These are phyloP conservation scores for Adineta ricciae DNA, from an alignment of 2,888 invertebrate species.

Conservation along the genomic window DNA sequence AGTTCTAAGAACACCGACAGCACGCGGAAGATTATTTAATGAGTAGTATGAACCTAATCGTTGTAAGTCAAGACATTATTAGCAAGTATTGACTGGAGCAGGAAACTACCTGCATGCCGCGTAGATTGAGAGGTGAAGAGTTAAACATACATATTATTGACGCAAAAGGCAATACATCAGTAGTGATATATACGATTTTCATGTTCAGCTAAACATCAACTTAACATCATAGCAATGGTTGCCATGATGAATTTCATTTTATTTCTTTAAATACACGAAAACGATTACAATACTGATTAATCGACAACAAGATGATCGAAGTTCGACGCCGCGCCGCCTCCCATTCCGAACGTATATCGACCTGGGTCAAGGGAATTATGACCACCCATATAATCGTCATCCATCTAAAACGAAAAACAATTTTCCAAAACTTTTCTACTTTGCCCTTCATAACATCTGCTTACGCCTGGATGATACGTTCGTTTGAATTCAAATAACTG, in stretches of 20 bases:
- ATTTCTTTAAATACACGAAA: not conserved
- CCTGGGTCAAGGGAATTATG: not conserved
- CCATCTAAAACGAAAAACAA: not conserved
- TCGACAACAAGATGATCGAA: not conserved
- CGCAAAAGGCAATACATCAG: too few relatives aligned
- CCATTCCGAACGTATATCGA: not conserved
- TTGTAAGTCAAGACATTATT: too few relatives aligned
- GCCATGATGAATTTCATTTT: not conserved
- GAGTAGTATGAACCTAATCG: too few relatives aligned
- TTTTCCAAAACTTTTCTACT: not conserved
- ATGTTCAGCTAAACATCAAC: too few relatives aligned
- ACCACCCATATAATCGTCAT: not conserved
- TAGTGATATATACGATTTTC: too few relatives aligned
- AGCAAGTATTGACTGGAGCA: too few relatives aligned
- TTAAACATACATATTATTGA: too few relatives aligned
- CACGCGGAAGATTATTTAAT: too few relatives aligned
- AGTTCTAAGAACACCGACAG: too few relatives aligned
- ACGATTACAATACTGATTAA: not conserved
- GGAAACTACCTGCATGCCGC: too few relatives aligned
- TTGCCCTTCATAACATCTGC: not conserved
- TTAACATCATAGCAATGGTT: too few relatives aligned
- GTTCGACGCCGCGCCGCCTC: not conserved
- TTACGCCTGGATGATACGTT: slow-evolving; percentile 37
- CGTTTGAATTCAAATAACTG: slow-evolving; percentile 75
- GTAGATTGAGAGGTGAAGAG: too few relatives aligned